Conservation (phyloP, 2,888 invertebrate species). For the Hirtodrosophila confusa region DNA sequence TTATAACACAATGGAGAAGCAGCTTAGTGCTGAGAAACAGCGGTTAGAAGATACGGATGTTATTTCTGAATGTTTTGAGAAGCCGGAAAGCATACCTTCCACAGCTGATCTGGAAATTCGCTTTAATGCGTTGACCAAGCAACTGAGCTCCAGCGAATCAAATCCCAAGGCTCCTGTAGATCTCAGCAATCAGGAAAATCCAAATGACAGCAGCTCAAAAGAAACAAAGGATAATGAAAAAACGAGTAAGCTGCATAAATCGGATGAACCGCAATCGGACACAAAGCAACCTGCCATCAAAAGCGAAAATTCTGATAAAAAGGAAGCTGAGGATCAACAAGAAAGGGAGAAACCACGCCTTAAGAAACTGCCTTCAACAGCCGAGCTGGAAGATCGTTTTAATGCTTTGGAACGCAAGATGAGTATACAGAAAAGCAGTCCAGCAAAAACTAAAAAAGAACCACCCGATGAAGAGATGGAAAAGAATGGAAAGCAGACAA, state of each 20-base stretch:
- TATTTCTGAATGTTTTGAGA: constrained; percentile 21
- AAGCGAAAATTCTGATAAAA: constrained; percentile 25
- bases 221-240: constrained; percentile 39
- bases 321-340: not conserved
- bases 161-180: constrained; percentile 59
- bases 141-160: constrained; percentile 57
- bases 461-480: constrained; percentile 70
- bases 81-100: constrained; percentile 64
- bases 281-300: constrained; percentile 20
- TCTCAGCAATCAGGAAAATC: constrained; percentile 35
- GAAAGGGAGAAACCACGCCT: constrained; percentile 41
- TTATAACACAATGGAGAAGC: constrained; percentile 60
- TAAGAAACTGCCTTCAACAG: constrained; percentile 73
- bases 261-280: constrained; percentile 27
- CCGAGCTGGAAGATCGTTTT: constrained; percentile 77
- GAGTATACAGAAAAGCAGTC: constrained; percentile 61
- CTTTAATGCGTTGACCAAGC: constrained; percentile 62
- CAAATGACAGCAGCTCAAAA: constrained; percentile 28
- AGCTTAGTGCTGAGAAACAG: constrained; percentile 60
- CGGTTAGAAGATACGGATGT: constrained; percentile 7
- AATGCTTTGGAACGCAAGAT: constrained; percentile 72
- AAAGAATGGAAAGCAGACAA: not conserved
- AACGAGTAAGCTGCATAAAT: constrained; percentile 33
- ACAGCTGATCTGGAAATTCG: constrained; percentile 69
- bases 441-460: constrained; percentile 68